These are phyloP conservation scores for Sus cebifrons DNA, from an alignment of 2,797 vertebrate species.

Conservation along the genomic window DNA sequence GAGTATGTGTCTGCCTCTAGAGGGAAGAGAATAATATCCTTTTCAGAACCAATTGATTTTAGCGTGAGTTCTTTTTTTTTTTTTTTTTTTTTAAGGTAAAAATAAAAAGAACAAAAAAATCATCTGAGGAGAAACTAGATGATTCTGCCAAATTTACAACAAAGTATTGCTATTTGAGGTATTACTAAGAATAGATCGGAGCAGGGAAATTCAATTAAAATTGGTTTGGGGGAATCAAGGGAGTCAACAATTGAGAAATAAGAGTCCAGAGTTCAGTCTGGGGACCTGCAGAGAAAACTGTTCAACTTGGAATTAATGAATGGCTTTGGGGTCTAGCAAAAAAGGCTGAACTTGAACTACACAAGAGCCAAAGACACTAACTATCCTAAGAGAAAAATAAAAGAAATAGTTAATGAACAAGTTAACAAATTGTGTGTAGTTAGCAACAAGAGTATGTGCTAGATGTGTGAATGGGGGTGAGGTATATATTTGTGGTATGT, in stretches of 20 bases:
- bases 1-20: slow-evolving; percentile 47
- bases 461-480: not conserved
- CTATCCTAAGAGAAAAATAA: not conserved
- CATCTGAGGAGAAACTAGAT: slow-evolving; percentile 56
- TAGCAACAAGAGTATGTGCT: not conserved
- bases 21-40: slow-evolving; percentile 74
- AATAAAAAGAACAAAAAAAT: slow-evolving; percentile 68
- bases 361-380: not conserved
- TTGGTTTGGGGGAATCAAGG: not conserved
- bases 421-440: not conserved
- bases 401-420: not conserved
- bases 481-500: not conserved
- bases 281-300: not conserved
- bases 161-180: slow-evolving; percentile 36
- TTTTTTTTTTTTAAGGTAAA: slow-evolving; percentile 63
- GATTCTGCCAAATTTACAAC: slow-evolving; percentile 54
- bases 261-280: not conserved
- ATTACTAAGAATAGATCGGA: slow-evolving; percentile 49
- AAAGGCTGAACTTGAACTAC: not conserved
- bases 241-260: not conserved
- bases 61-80: not conserved
- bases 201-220: slow-evolving; percentile 44
- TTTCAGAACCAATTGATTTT: slow-evolving; percentile 74
- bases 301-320: slow-evolving; percentile 35
- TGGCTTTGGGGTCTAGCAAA: not conserved